phyloP scores from a whole-genome alignment of 2,113 vertebrate species.

The Oryzias celebensis region DNA sequence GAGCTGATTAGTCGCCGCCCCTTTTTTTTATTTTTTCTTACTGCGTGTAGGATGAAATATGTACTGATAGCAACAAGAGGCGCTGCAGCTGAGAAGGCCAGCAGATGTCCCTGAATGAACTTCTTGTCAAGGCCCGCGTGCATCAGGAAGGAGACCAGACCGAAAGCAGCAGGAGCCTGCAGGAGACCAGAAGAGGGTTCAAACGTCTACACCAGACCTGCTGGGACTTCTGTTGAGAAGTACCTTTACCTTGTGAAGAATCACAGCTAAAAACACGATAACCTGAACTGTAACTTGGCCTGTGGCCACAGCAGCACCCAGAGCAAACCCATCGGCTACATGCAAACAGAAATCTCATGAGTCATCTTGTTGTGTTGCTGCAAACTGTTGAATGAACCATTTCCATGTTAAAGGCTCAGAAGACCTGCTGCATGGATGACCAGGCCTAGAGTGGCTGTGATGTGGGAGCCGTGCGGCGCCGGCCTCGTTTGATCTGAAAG shows the following conservation, averaged over 20 bases:
- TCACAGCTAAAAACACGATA: conserved; percentile 81
- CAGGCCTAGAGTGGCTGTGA: conserved; percentile 80
- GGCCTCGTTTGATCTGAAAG: conserved; percentile 59
- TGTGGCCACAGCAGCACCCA: conserved; percentile 79
- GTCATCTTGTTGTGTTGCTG: neutral
- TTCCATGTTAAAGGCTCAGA: neutral
- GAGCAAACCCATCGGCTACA: conserved; percentile 80
- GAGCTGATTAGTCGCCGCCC: too few relatives aligned
- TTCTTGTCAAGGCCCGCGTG: conserved; percentile 77
- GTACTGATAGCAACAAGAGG: conserved; percentile 76
- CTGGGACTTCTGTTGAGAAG: neutral
- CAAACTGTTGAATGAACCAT: too few relatives aligned
- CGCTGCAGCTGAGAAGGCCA: conserved; percentile 79
- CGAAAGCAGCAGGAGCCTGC: conserved; percentile 81
- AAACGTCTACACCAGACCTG: neutral
- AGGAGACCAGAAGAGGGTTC: neutral
- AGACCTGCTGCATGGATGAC: conserved; percentile 83
- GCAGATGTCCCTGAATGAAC: conserved; percentile 77
- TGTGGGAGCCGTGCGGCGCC: conserved; percentile 55
- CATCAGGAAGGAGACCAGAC: conserved; percentile 81
- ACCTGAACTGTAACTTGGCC: conserved; percentile 78
- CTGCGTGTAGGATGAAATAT: conserved; percentile 75
- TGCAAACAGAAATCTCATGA: conserved; percentile 14
- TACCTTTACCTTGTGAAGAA: conserved; percentile 79
- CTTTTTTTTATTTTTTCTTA: conserved; percentile 49